These are phyloP conservation scores for Sorex araneus DNA, from an alignment of 2,113 vertebrate species.

Conservation along the genomic window DNA sequence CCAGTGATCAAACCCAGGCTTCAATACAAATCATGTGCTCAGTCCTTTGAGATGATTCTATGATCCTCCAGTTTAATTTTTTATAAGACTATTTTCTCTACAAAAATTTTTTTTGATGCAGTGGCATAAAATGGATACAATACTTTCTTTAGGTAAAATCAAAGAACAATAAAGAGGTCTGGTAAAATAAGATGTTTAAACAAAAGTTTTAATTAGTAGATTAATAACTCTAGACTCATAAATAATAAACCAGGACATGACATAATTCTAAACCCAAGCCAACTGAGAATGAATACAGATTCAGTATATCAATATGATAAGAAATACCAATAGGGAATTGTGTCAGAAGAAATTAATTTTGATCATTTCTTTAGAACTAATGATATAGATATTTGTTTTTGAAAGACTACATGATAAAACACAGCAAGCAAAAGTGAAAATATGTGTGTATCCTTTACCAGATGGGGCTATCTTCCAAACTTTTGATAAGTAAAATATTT, in stretches of 20 bases:
- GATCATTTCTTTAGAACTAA: not conserved
- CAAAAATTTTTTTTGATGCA: not conserved
- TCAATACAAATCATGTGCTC: too few species aligned
- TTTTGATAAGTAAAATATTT: not conserved
- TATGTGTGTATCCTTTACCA: rapidly evolving
- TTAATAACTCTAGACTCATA: not conserved
- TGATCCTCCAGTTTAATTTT: not conserved
- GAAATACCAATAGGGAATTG: not conserved
- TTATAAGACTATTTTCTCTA: too few species aligned
- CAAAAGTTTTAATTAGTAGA: slow-evolving; percentile 21
- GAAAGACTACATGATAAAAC: not conserved
- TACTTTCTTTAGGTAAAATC: not conserved
- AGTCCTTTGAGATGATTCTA: too few species aligned
- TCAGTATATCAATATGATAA: not conserved
- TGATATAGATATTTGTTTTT: not conserved
- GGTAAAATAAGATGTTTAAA: not conserved
- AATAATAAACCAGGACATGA: not conserved
- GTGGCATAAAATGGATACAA: not conserved
- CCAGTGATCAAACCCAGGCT: too few species aligned
- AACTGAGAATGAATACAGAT: not conserved
- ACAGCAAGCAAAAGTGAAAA: not conserved
- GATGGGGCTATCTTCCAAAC: not conserved
- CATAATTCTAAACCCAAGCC: not conserved
- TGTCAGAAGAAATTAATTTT: not conserved
- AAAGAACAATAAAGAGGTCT: not conserved